phyloP scores from a whole-genome alignment of 2,797 vertebrate genomes.

The Loris lydekkerianus region DNA sequence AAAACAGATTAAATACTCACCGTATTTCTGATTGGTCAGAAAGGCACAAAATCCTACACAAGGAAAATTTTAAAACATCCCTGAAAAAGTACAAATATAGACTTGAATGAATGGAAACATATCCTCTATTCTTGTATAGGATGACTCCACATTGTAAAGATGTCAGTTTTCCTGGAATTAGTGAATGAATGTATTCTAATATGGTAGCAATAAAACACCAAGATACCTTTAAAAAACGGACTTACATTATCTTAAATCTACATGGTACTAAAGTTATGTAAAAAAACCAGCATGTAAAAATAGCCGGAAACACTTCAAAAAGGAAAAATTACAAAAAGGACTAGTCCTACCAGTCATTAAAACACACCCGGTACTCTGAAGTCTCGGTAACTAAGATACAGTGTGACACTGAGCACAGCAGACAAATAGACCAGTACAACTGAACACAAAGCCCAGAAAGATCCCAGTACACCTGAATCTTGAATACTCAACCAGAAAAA shows the following conservation, averaged over 20 bases:
- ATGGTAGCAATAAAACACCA: background rate
- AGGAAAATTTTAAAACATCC: background rate
- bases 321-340: background rate
- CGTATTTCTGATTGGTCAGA: background rate
- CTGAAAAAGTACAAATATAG: constrained; percentile 43
- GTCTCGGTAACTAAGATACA: background rate
- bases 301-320: background rate
- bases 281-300: constrained; percentile 2
- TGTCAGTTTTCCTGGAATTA: background rate
- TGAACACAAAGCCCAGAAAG: background rate
- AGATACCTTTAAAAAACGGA: background rate
- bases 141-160: background rate
- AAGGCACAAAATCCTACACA: background rate
- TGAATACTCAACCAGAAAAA: constrained; percentile 22
- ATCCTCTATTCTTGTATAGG: background rate
- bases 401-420: background rate
- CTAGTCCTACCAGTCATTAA: background rate
- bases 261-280: constrained; percentile 1
- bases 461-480: background rate
- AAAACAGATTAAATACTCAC: background rate
- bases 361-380: background rate
- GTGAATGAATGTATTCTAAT: background rate
- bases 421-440: background rate
- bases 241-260: no score
- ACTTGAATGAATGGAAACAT: constrained; percentile 14